Percentiles rank a stretch among this genome's conserved stretches.
Evolutionary conservation across 1,140 invertebrate species (phyloP).

Genomic region (Chymomyza costata): DNA sequence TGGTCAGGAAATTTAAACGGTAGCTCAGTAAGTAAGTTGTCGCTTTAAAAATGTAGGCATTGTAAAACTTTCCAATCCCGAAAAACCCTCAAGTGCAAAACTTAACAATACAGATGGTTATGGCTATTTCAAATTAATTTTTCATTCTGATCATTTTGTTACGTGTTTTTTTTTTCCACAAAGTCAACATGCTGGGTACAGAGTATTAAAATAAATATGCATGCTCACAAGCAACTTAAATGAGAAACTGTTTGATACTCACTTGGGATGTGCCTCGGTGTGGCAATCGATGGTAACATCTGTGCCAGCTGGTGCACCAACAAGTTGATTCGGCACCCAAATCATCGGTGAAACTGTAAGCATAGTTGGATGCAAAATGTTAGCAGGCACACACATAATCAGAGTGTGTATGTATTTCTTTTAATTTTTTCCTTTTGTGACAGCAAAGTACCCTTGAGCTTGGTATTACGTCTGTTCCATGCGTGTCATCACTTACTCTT

Average conservation of each 20-base stretch:
- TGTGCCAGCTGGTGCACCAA: slow-evolving; percentile 89
- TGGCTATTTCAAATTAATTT: too few relatives aligned
- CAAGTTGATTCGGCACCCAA: slow-evolving; percentile 91
- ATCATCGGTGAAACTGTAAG: slow-evolving; percentile 91
- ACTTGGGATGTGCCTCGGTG: slow-evolving; percentile 90
- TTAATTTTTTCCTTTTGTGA: slow-evolving; percentile 46
- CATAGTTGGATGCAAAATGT: slow-evolving; percentile 32
- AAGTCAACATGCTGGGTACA: too few relatives aligned
- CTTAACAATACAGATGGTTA: too few relatives aligned
- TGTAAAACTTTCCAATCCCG: too few relatives aligned
- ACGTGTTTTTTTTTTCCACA: too few relatives aligned
- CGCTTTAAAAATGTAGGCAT: too few relatives aligned
- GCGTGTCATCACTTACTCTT: slow-evolving; percentile 1
- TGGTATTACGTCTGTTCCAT: slow-evolving; percentile 62
- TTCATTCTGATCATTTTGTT: too few relatives aligned
- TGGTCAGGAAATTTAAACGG: too few relatives aligned
- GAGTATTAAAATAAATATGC: too few relatives aligned
- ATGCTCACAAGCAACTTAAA: too few relatives aligned
- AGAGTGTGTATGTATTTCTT: slow-evolving; percentile 3
- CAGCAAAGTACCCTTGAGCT: slow-evolving; percentile 65
- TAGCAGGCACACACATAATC: slow-evolving; percentile 18
- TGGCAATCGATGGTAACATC: slow-evolving; percentile 95
- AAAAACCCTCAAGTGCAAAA: too few relatives aligned
- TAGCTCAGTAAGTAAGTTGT: too few relatives aligned
- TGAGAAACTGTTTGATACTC: slow-evolving; percentile 29